phyloP scores from a whole-genome alignment of 2,888 invertebrate genomes.

The Dynastes maya region DNA sequence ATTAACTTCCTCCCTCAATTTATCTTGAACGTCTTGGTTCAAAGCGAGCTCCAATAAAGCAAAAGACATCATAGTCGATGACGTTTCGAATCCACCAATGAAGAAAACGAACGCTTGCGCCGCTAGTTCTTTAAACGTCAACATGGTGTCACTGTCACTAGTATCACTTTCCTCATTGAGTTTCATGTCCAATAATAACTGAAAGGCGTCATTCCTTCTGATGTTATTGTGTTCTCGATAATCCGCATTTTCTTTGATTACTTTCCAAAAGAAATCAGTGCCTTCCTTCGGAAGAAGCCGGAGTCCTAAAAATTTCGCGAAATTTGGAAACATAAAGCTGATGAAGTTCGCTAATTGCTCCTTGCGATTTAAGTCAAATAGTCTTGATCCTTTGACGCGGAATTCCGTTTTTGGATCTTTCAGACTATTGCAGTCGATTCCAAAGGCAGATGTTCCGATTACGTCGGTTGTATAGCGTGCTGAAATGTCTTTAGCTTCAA shows the following conservation, averaged over 20 bases:
- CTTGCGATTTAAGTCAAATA: constrained; percentile 9
- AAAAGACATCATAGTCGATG: constrained; percentile 67
- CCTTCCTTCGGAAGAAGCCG: background rate
- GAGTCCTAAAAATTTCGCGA: background rate
- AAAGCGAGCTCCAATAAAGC: constrained; percentile 66
- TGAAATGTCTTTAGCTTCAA: constrained; percentile 44
- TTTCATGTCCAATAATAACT: constrained; percentile 14
- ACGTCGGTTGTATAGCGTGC: constrained; percentile 50
- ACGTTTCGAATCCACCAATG: constrained; percentile 70
- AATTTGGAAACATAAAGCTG: constrained; percentile 2
- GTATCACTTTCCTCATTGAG: background rate
- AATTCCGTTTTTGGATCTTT: constrained; percentile 58
- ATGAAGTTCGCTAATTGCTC: background rate
- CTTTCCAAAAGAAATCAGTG: constrained; percentile 28
- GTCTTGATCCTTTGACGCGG: constrained; percentile 27
- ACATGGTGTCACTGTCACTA: background rate
- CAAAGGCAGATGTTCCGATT: constrained; percentile 46
- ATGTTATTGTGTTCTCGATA: background rate
- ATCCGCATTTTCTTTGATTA: constrained; percentile 9
- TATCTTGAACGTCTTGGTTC: constrained; percentile 68
- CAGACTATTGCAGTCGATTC: constrained; percentile 46
- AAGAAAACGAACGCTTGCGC: constrained; percentile 69
- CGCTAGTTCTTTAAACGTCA: constrained; percentile 54
- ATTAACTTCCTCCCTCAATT: constrained; percentile 66
- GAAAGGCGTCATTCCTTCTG: constrained; percentile 23